Percentiles rank a stretch among this genome's conserved stretches.
Conservation (phyloP, 2,797 vertebrate genomes). For the Sebastolobus altivelis region DNA sequence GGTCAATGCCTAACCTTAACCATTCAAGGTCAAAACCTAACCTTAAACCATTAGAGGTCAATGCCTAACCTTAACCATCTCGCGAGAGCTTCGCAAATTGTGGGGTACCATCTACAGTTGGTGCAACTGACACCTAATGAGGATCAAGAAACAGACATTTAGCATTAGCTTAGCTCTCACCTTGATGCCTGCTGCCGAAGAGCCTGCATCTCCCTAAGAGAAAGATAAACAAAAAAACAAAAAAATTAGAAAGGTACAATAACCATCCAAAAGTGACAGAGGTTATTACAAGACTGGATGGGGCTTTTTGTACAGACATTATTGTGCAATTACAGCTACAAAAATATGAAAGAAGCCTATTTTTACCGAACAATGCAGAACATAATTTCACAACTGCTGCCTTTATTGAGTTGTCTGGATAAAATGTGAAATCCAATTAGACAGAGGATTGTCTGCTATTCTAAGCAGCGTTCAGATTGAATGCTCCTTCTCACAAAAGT, state of each 20-base stretch:
- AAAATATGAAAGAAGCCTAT: constrained; percentile 19
- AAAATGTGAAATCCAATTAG: constrained; percentile 43
- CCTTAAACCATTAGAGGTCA: no score
- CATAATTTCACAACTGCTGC: constrained; percentile 30
- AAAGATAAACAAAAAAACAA: background rate
- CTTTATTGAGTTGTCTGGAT: constrained; percentile 15
- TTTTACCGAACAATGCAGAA: constrained; percentile 40
- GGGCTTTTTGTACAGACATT: background rate
- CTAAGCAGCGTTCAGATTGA: constrained; percentile 24
- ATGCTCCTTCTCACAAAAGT: constrained; percentile 26
- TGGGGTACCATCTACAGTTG: background rate
- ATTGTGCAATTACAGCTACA: constrained; percentile 14
- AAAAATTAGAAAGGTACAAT: constrained; percentile 16
- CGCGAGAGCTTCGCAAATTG: no score
- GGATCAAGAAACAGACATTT: background rate
- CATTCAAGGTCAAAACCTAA: no score
- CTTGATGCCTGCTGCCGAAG: constrained; percentile 98
- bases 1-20: no score
- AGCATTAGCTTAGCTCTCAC: constrained; percentile 76
- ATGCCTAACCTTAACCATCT: no score
- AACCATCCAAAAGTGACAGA: background rate
- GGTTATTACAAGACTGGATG: background rate
- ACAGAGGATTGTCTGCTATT: constrained; percentile 28
- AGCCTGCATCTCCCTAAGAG: constrained; percentile 94
- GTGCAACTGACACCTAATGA: background rate